Conservation (phyloP, 2,888 invertebrate species). For the Idaea aversata region DNA sequence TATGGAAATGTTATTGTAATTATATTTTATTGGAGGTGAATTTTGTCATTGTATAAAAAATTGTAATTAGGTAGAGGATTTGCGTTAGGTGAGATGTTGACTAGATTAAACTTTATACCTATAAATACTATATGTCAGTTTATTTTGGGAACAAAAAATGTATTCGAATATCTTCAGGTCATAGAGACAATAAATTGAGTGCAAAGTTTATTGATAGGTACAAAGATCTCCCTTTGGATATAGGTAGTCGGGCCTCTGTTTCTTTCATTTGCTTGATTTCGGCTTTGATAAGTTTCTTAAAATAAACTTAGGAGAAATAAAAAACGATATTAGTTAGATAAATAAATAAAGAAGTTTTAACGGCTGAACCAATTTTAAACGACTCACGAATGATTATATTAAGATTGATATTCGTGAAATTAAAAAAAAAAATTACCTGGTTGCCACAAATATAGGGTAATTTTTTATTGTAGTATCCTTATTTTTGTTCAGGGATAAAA, state of each 20-base stretch:
- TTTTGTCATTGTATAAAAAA: background rate
- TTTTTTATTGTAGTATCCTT: background rate
- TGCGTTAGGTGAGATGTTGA: background rate
- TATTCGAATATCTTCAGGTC: background rate
- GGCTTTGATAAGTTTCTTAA: background rate
- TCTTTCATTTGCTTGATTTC: background rate
- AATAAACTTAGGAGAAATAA: too few species aligned
- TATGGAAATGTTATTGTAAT: constrained; percentile 3
- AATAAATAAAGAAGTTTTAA: too few species aligned
- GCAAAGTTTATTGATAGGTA: background rate
- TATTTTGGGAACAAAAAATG: background rate
- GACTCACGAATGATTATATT: too few species aligned
- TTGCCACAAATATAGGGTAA: too few species aligned
- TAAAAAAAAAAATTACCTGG: too few species aligned
- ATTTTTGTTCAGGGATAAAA: background rate
- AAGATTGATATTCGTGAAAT: too few species aligned
- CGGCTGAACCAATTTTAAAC: too few species aligned
- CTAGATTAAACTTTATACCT: background rate
- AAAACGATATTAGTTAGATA: too few species aligned
- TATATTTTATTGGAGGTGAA: background rate
- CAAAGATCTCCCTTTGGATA: constrained; percentile 2
- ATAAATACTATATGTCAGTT: background rate
- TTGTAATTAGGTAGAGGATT: background rate
- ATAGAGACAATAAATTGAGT: background rate
- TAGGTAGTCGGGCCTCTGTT: background rate